Percentiles rank a stretch among this genome's conserved stretches.
Conservation (phyloP, 2,113 vertebrate species). For the Sphaerodactylus townsendi region DNA sequence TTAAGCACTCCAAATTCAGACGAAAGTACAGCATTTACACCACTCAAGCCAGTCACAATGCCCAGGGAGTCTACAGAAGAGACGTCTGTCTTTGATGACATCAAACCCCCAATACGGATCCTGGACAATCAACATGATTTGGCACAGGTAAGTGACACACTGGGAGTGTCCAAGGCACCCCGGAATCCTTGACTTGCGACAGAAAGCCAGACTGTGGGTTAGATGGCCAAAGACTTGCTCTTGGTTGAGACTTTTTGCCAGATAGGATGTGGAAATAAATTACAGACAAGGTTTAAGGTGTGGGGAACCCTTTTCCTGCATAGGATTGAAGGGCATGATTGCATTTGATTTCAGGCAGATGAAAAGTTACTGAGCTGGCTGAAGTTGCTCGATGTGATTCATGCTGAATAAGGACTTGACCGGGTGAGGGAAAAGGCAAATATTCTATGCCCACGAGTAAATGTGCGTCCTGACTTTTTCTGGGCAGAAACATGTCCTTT, state of each 20-base stretch:
- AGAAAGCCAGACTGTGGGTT: neutral
- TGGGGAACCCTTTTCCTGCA: too few species aligned
- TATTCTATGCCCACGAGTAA: neutral
- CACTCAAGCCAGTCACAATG: slow-evolving; percentile 86
- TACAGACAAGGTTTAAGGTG: neutral
- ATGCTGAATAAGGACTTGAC: neutral
- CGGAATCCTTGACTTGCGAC: rapidly evolving
- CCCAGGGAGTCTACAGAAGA: slow-evolving; percentile 81
- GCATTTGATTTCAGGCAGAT: neutral
- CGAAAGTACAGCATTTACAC: slow-evolving; percentile 82
- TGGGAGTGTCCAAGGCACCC: neutral
- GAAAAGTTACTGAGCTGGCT: neutral
- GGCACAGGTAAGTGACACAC: slow-evolving; percentile 66
- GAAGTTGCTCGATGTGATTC: neutral
- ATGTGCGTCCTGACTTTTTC: neutral
- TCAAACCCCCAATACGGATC: slow-evolving; percentile 78
- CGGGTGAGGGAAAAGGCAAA: neutral
- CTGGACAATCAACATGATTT: slow-evolving; percentile 59
- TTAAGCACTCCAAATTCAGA: slow-evolving; percentile 76
- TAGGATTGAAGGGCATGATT: neutral
- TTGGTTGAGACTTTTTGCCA: neutral
- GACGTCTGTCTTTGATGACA: slow-evolving; percentile 86
- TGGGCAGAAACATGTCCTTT: neutral
- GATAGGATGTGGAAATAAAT: neutral
- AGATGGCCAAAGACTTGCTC: neutral